Conservation (phyloP, 2,888 invertebrate genomes). For the Athalia circularis region DNA sequence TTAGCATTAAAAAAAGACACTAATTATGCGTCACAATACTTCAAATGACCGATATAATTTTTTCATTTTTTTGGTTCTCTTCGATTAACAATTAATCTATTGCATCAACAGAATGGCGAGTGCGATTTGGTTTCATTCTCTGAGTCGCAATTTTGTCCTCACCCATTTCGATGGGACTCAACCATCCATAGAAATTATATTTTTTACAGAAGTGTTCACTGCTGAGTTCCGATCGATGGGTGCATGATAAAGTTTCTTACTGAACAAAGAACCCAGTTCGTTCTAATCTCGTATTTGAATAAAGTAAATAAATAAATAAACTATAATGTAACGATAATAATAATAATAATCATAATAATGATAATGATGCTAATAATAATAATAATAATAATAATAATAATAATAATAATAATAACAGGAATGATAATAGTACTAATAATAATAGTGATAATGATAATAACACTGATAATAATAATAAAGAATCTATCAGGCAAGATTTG, state of each 20-base stretch:
- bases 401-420: neutral
- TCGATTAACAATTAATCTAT: neutral
- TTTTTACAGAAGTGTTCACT: slow-evolving; percentile 73
- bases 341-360: too few relatives aligned
- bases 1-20: too few relatives aligned
- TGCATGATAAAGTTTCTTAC: neutral
- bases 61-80: too few relatives aligned
- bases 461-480: too few relatives aligned
- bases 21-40: too few relatives aligned
- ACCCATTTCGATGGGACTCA: slow-evolving; percentile 63
- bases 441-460: too few relatives aligned
- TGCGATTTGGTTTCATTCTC: neutral
- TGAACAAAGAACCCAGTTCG: neutral
- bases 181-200: slow-evolving; percentile 72
- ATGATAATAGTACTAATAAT: too few relatives aligned
- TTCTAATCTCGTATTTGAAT: slow-evolving; percentile 64
- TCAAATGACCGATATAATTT: too few relatives aligned
- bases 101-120: neutral
- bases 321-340: too few relatives aligned
- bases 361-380: too few relatives aligned
- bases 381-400: too few relatives aligned
- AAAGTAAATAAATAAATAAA: slow-evolving; percentile 59
- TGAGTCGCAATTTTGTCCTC: slow-evolving; percentile 1
- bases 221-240: slow-evolving; percentile 65
- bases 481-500: too few relatives aligned